Evolutionary conservation across 2,888 invertebrate genomes (phyloP), one percentile per base, ranked within the genome.

Genomic region (Amiota minor): DNA sequence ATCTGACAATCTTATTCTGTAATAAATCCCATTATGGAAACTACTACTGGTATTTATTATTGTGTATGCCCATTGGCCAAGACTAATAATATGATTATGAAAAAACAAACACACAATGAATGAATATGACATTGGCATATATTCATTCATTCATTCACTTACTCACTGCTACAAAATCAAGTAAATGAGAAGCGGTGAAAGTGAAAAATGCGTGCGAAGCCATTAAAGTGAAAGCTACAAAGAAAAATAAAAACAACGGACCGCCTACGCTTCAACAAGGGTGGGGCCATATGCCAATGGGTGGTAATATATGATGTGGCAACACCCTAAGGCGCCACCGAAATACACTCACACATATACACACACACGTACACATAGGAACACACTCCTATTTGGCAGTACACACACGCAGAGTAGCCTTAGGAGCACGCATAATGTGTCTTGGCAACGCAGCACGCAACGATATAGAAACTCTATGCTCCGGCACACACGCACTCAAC

Each of bases 301-400:
- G 80, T 80, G 78, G 80, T 85, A 77, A 86, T 83, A 86, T 86
- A 86, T 82, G 81, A 85, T 80, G 86, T 86, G 87, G 84, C 82
- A 87, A 85, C 85, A 87, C 81, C 84, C 84, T 81, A 46, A 11
- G 49, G 67, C 67, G 50, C 67, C 67, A 67, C 50, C 67, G 14
- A 67, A 49, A 47, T 59, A 65, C 69, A 73, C 71, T 69, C 72
- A 75, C 65, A 73, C 73, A 50, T 47, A 64, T 55, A 68, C 69
- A 55, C 68, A 64, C 53, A 20, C 46, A 68, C 45, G n/a, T 23
- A 55, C 69, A 71, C 70, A 61, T 72, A 11, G 18, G 12, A 47
- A 65, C 59, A 46, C 45, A 71, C 55, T 49, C 18, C 49, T 35
- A 61, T 9, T 11, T 46, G 20, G 12, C 50, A 12, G n/a, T 12